Evolutionary conservation across 2,113 vertebrate species (phyloP).

Genomic region (Pachypanchax playfairii): DNA sequence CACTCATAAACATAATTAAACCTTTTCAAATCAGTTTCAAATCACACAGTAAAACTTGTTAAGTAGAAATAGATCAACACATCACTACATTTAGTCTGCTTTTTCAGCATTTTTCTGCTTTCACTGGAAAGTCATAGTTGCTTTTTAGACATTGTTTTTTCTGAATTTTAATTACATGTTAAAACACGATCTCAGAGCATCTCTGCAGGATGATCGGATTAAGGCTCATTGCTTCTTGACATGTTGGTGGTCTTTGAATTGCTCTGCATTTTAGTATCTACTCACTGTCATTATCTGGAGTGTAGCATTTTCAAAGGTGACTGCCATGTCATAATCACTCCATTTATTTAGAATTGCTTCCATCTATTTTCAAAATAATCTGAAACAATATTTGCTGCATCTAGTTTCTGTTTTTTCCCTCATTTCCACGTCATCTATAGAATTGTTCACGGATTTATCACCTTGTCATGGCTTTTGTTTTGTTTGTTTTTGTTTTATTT

Average conservation of each 20-base stretch:
- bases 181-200: constrained; percentile 46
- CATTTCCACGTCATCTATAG: neutral
- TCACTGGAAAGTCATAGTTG: constrained; percentile 59
- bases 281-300: constrained; percentile 15
- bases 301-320: constrained; percentile 8
- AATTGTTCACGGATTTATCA: neutral
- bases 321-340: constrained; percentile 1
- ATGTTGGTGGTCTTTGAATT: constrained; percentile 61
- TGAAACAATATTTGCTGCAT: neutral
- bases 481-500: neutral
- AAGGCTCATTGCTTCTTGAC: constrained; percentile 36
- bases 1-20: too few species aligned
- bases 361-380: neutral
- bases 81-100: constrained; percentile 30
- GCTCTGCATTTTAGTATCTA: constrained; percentile 14
- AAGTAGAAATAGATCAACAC: neutral
- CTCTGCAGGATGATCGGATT: constrained; percentile 59
- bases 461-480: neutral
- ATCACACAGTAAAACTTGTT: constrained; percentile 1
- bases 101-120: constrained; percentile 30
- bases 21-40: too few species aligned
- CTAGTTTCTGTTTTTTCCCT: neutral
- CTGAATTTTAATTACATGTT: constrained; percentile 58
- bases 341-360: constrained; percentile 13
- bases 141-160: constrained; percentile 49